Evolutionary conservation across 2,797 vertebrate species (phyloP).

Genomic region (Neostethus bicornis): DNA sequence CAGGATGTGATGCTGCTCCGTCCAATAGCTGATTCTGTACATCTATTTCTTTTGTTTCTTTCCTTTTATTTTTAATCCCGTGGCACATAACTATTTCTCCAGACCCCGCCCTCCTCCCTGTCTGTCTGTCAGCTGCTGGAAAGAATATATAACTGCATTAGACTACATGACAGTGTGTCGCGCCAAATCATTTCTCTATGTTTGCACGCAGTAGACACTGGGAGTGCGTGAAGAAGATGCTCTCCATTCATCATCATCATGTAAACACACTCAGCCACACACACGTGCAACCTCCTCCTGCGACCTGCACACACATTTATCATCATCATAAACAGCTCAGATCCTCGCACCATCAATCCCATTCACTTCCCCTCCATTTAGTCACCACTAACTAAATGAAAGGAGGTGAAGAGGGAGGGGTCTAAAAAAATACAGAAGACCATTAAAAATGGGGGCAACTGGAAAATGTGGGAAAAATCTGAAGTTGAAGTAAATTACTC

Average conservation of each 20-base stretch:
- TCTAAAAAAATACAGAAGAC: constrained; percentile 1
- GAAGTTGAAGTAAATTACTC: too few species aligned
- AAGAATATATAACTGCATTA: constrained; percentile 95
- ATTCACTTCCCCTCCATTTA: constrained; percentile 86
- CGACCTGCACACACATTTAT: constrained; percentile 70
- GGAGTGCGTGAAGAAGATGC: constrained; percentile 86
- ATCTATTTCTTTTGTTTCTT: constrained; percentile 47
- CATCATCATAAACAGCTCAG: constrained; percentile 81
- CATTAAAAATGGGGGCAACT: constrained; percentile 11
- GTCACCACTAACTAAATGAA: constrained; percentile 66
- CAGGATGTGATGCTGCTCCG: neutral
- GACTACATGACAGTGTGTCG: constrained; percentile 90
- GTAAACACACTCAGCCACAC: constrained; percentile 41
- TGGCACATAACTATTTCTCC: constrained; percentile 54
- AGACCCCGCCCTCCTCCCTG: constrained; percentile 16
- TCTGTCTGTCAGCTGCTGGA: constrained; percentile 76
- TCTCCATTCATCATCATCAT: constrained; percentile 80
- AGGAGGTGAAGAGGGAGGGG: constrained; percentile 13
- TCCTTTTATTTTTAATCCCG: constrained; percentile 42
- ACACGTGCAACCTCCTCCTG: constrained; percentile 40
- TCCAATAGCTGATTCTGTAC: constrained; percentile 12
- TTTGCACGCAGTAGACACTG: constrained; percentile 90
- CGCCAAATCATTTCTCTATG: constrained; percentile 91
- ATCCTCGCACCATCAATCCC: constrained; percentile 91
- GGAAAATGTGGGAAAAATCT: constrained; percentile 8